Evolutionary conservation across 2,888 invertebrate species (phyloP).

Genomic region (Epirrhoe tristata): DNA sequence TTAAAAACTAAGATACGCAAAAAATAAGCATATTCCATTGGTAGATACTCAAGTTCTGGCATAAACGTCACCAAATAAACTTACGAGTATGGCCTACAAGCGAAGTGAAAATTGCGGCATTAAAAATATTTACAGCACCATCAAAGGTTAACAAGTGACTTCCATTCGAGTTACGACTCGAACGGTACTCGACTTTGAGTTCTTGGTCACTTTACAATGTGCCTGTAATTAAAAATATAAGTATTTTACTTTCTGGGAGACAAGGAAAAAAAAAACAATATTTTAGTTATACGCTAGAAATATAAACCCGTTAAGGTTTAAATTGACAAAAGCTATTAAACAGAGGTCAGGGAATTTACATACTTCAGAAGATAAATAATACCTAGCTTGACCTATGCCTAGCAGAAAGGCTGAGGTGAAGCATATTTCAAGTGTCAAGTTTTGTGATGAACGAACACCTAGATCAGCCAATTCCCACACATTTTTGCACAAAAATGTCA

Average conservation of each 20-base stretch:
- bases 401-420: background rate
- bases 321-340: no score
- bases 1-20: background rate
- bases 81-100: slow-evolving; percentile 39
- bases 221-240: background rate
- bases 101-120: slow-evolving; percentile 43
- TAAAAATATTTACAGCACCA: slow-evolving; percentile 39
- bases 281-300: no score
- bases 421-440: background rate
- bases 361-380: background rate
- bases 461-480: no score
- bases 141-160: slow-evolving; percentile 31
- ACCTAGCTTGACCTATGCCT: background rate
- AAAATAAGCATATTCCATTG: slow-evolving; percentile 33
- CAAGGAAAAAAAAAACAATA: no score
- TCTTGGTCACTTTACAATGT: background rate
- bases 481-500: no score
- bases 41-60: slow-evolving; percentile 44
- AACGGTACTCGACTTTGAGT: slow-evolving; percentile 45
- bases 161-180: slow-evolving; percentile 23
- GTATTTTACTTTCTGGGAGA: no score
- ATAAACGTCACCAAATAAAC: slow-evolving; percentile 50
- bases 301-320: no score
- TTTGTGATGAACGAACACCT: no score
- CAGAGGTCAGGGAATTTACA: background rate